Conservation (phyloP, 2,797 vertebrate species). For the Phalanger gymnotis region DNA sequence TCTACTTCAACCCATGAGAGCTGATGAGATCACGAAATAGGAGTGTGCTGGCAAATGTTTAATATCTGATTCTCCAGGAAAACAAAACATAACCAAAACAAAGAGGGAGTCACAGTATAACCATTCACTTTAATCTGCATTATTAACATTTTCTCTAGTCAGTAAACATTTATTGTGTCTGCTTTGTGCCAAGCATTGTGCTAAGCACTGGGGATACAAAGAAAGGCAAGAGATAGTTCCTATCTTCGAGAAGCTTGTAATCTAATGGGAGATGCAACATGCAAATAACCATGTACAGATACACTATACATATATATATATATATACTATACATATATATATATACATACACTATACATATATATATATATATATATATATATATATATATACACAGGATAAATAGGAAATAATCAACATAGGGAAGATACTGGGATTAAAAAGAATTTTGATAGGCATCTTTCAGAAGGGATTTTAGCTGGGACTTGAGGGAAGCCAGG, state of each 20-base stretch:
- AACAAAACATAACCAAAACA: background rate
- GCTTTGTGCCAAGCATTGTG: background rate
- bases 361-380: no score
- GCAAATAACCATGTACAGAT: background rate
- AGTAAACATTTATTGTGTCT: background rate
- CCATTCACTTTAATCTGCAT: background rate
- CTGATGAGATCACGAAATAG: background rate
- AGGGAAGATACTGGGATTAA: background rate
- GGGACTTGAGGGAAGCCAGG: background rate
- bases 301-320: no score
- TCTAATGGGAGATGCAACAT: background rate
- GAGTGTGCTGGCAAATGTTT: background rate
- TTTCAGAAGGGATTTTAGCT: background rate
- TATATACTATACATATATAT: no score
- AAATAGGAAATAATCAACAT: background rate
- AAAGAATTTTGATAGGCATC: background rate
- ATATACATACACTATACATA: no score
- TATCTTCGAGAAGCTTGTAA: background rate
- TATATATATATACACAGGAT: no score
- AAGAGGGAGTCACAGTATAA: background rate
- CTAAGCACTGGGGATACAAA: background rate
- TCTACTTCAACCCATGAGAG: background rate
- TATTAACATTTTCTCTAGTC: background rate
- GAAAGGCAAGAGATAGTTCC: background rate
- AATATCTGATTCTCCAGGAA: background rate